These are phyloP conservation scores for Mesochorus sp. DNA, from an alignment of 2,888 invertebrate species.

Conservation along the genomic window DNA sequence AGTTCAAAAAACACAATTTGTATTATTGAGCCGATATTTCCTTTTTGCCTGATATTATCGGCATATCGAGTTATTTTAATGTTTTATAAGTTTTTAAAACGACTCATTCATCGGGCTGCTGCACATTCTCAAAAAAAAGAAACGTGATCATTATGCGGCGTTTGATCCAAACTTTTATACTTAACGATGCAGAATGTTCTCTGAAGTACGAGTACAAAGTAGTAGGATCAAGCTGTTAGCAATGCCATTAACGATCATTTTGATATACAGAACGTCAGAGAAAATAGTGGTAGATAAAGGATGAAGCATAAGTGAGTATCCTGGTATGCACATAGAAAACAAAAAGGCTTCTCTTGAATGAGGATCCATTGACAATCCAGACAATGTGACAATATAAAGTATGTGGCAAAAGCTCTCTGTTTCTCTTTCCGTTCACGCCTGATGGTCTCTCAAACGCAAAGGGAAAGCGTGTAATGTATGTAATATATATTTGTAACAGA, in stretches of 20 bases:
- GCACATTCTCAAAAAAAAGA: too few relatives aligned
- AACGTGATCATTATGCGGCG: too few relatives aligned
- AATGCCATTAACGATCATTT: not conserved
- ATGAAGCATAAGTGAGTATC: not conserved
- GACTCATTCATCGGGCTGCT: too few relatives aligned
- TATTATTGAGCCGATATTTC: too few relatives aligned
- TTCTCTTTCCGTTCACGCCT: not conserved
- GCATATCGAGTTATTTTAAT: too few relatives aligned
- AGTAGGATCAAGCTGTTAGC: not conserved
- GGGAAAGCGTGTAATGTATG: too few relatives aligned
- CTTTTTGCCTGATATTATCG: too few relatives aligned
- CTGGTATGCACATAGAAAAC: not conserved
- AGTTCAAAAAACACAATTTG: too few relatives aligned
- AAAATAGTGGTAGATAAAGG: not conserved
- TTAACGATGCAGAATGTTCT: too few relatives aligned
- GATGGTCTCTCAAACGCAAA: conserved; percentile 5
- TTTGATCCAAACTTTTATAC: too few relatives aligned
- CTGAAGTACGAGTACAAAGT: too few relatives aligned
- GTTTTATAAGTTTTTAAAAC: too few relatives aligned
- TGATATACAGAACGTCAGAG: not conserved
- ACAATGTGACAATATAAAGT: conserved; percentile 55
- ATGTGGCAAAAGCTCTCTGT: conserved; percentile 61
- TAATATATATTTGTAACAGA: conserved; percentile 32
- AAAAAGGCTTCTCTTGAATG: not conserved
- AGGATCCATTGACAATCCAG: conserved; percentile 20